phyloP scores from a whole-genome alignment of 2,113 vertebrate species.

The Ginglymostoma cirratum region DNA sequence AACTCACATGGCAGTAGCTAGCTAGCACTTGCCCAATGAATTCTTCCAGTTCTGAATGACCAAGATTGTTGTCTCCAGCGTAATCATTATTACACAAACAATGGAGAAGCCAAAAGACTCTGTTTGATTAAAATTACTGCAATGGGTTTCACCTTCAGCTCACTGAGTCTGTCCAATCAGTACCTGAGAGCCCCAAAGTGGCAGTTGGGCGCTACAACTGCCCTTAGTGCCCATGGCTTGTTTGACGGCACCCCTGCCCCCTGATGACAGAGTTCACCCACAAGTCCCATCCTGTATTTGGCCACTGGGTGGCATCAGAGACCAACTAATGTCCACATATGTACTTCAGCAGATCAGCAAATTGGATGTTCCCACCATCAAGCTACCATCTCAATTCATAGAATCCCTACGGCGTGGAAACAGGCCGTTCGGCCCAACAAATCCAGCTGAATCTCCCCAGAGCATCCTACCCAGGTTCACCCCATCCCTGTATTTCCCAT shows the following conservation, averaged over 20 bases:
- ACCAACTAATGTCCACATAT: neutral
- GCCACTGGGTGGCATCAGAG: slow-evolving; percentile 19
- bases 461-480: too few relatives aligned
- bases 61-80: neutral
- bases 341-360: neutral
- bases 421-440: too few relatives aligned
- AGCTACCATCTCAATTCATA: neutral
- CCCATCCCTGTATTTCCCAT: too few relatives aligned
- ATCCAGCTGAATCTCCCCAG: too few relatives aligned
- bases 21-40: neutral
- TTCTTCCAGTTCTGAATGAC: neutral
- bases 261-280: neutral
- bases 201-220: neutral
- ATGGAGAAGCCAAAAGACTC: neutral
- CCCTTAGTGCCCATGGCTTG: neutral
- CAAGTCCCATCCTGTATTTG: neutral
- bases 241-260: too few relatives aligned
- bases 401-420: too few relatives aligned
- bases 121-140: neutral
- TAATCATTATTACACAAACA: neutral
- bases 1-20: neutral
- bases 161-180: neutral
- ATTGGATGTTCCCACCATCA: neutral
- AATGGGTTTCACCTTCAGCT: neutral
- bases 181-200: neutral